Base-by-base conservation (phyloP, 1,140 invertebrate species). In the Drosophila littoralis region DNA sequence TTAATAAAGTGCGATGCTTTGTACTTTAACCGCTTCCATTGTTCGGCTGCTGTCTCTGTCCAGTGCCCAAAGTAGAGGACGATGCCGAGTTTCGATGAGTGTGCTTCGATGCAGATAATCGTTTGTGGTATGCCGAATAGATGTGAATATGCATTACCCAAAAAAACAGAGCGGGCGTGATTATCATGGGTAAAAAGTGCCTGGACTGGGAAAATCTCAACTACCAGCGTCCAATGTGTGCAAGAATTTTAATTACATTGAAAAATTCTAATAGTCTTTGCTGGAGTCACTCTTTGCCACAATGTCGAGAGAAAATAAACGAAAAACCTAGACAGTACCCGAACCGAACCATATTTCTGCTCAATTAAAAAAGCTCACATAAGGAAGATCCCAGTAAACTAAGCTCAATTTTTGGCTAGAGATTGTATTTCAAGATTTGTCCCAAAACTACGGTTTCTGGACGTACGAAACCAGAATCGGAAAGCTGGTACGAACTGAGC, bases 1-100 rank as follows among this genome's bases (percentile, higher is more conserved):
- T 91, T 91, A 91, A 91, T 91, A 91, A 91, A 91, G 90, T 91
- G 90, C 90, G 78, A 84, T 79, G 83, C 90, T 91, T 91, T 91
- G 90, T 91, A 81, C 76, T 91, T 82, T 71, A 81, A 79, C 90
- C 90, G 90, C 79, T 77, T 54, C 73, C 76, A 86, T 91, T 90
- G 82, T 91, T 75, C 54, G 52, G 22, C 50, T 28, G 64, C 28
- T 52, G 73, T 63, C 50, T 58, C 68, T 45, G 64, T 68, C 65
- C 71, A 55, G 40, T 68, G 70, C 22, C 55, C 64, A 17, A 38
- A 43, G 64, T 58, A 32, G 50, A 48, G 50, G 65, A 63, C 55
- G 36, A 43, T 58, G 79, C 68, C 61, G 58, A 52, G 57, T 59
- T 76, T 67, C 79, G 78, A 71, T 65, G 81, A 78, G 80, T 73